phyloP scores from a whole-genome alignment of 2,888 invertebrate genomes.

The Caenorhabditis sp. region DNA sequence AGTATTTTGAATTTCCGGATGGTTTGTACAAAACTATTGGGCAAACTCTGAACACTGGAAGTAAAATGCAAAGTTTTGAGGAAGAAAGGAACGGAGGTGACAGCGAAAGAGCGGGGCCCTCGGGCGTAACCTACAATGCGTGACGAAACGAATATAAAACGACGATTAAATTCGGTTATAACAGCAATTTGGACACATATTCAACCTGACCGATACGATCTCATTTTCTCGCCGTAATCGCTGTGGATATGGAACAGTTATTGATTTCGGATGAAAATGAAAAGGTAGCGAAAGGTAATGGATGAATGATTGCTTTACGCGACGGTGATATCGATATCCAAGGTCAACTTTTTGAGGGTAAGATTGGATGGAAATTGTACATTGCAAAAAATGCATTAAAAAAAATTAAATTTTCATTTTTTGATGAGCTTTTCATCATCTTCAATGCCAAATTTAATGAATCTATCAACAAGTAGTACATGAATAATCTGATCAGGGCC shows the following conservation, averaged over 20 bases:
- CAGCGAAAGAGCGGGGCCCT: conserved; percentile 18
- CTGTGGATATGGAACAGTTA: conserved; percentile 22
- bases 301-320: background rate
- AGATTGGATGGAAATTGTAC: no score
- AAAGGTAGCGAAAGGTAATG: background rate
- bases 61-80: background rate
- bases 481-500: no score
- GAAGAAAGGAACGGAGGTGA: background rate
- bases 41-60: no score
- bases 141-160: conserved; percentile 61
- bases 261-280: background rate
- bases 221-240: conserved; percentile 8
- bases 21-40: no score
- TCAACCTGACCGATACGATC: conserved; percentile 31
- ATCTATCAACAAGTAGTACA: no score
- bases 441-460: no score
- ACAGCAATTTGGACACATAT: conserved; percentile 49
- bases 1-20: no score
- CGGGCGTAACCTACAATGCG: conserved; percentile 54
- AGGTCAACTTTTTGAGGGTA: background rate
- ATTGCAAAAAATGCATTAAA: no score
- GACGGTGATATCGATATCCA: background rate
- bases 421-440: no score
- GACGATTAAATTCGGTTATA: conserved; percentile 61
- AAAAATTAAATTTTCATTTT: no score